Conservation (phyloP, 2,888 invertebrate genomes). For the Eupithecia vulgata region DNA sequence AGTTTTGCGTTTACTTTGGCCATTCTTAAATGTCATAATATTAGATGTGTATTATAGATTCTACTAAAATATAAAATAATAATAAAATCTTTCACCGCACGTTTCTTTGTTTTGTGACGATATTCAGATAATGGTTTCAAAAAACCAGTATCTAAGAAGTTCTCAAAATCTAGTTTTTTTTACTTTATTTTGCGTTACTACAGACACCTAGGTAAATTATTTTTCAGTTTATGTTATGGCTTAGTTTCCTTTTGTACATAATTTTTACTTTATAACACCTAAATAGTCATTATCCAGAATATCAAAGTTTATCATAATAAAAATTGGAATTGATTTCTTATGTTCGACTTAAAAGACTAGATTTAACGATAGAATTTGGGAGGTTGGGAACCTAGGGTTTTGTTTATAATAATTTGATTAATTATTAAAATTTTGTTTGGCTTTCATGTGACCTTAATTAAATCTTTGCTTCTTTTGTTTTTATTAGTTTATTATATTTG, state of each 20-base stretch:
- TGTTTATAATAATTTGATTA: constrained; percentile 48
- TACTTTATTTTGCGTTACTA: constrained; percentile 45
- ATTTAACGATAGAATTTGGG: constrained; percentile 51
- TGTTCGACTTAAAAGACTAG: constrained; percentile 40
- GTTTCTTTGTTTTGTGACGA: constrained; percentile 59
- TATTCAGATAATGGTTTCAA: constrained; percentile 52
- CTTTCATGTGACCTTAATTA: constrained; percentile 59
- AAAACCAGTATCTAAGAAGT: constrained; percentile 47
- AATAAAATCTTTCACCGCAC: constrained; percentile 58
- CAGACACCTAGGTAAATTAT: constrained; percentile 43
- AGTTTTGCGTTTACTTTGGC: constrained; percentile 70
- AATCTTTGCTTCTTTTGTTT: constrained; percentile 50
- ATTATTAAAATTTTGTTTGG: constrained; percentile 48
- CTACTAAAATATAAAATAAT: constrained; percentile 64
- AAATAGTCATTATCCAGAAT: constrained; percentile 68
- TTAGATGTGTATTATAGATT: constrained; percentile 77
- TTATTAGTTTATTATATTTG: constrained; percentile 47
- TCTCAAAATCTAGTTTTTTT: constrained; percentile 40
- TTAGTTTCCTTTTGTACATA: constrained; percentile 63
- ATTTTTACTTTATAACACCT: constrained; percentile 56
- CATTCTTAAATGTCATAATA: constrained; percentile 77
- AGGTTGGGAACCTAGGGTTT: constrained; percentile 54
- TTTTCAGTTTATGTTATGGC: constrained; percentile 53
- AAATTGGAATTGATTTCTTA: constrained; percentile 40
- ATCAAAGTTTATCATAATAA: constrained; percentile 52